A percentile compares a stretch with the other conserved stretches of the same genome.
Evolutionary conservation across 2,113 vertebrate genomes (phyloP).

Genomic region (Papio anubis): DNA sequence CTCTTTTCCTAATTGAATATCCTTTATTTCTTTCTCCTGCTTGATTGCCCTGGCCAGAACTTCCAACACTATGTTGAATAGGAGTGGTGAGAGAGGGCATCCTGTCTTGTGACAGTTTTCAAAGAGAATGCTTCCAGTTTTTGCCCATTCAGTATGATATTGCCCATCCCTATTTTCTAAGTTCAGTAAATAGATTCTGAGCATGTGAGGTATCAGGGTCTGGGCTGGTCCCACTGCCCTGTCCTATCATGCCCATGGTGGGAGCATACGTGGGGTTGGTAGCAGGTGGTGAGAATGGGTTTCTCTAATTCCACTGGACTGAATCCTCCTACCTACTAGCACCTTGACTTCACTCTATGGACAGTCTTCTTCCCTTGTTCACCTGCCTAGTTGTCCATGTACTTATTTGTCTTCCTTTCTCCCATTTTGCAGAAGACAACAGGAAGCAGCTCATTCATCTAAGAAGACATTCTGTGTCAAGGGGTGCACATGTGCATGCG

Average conservation of each 20-base stretch:
- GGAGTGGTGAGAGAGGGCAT: no score
- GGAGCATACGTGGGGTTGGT: background rate
- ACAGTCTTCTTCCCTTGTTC: background rate
- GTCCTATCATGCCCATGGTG: background rate
- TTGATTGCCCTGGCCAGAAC: no score
- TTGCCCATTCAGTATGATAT: no score
- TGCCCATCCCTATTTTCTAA: background rate
- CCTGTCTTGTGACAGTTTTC: no score
- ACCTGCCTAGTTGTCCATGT: background rate
- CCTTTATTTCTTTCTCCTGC: no score
- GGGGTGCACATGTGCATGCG: fast-evolving
- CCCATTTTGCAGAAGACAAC: background rate
- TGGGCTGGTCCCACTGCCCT: background rate
- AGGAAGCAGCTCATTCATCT: background rate
- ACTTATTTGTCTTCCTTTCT: background rate
- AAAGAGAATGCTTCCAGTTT: no score
- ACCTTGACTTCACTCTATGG: background rate
- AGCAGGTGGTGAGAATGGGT: background rate
- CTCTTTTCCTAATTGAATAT: no score
- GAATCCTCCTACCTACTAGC: background rate
- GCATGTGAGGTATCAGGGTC: background rate
- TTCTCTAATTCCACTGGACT: background rate
- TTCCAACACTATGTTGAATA: no score
- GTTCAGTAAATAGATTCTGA: background rate
- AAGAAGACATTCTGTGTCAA: background rate